Evolutionary conservation across 2,797 vertebrate genomes (phyloP).

Genomic region (Lindbergichthys nudifrons): DNA sequence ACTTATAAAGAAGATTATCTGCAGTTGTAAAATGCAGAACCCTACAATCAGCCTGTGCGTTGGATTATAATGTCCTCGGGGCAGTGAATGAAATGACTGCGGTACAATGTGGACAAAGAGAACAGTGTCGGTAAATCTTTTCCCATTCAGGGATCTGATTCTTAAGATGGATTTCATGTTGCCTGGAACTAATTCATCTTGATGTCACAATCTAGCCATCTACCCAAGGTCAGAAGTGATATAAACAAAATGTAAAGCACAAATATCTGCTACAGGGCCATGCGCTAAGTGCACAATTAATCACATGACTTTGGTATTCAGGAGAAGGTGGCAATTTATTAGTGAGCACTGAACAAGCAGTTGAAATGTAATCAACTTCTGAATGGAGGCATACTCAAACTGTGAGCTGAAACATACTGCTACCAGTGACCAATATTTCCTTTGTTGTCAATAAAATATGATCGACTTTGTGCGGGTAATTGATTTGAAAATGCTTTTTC

Average conservation of each 20-base stretch:
- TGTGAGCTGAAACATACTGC: background rate
- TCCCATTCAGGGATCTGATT: constrained; percentile 28
- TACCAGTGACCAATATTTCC: background rate
- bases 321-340: background rate
- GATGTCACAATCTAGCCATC: constrained; percentile 2
- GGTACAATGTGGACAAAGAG: background rate
- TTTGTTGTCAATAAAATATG: constrained; percentile 1
- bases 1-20: background rate
- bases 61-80: background rate
- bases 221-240: constrained; percentile 32
- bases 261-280: background rate
- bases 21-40: background rate
- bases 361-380: background rate
- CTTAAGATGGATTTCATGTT: constrained; percentile 23
- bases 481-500: background rate
- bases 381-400: background rate
- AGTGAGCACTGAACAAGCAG: background rate
- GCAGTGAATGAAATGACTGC: background rate
- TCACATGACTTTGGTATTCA: constrained; percentile 8
- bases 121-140: background rate
- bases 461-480: background rate
- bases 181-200: constrained; percentile 26
- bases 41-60: background rate
- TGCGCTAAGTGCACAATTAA: background rate
- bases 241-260: constrained; percentile 17